Conservation (phyloP, 92 coral and sea anemone species). For the Paragorgia papillata region DNA sequence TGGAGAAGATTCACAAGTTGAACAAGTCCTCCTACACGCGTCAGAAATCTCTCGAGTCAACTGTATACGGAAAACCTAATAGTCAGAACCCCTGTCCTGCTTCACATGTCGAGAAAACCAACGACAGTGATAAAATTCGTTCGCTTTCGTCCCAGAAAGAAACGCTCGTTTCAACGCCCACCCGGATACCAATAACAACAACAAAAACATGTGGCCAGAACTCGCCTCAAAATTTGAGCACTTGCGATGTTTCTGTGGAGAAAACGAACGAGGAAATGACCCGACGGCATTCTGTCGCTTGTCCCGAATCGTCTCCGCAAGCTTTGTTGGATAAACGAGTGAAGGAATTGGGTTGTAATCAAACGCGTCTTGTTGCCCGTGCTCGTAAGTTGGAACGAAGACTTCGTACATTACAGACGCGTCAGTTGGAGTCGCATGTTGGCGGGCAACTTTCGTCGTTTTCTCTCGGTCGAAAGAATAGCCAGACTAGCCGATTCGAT, state of each 20-base stretch:
- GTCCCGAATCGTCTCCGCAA: constrained; percentile 61
- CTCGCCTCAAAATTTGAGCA: constrained; percentile 15
- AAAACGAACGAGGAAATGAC: constrained; percentile 6
- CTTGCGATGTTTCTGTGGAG: constrained; percentile 19
- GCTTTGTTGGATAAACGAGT: constrained; percentile 74
- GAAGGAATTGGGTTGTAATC: constrained; percentile 68
- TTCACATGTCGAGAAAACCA: background rate
- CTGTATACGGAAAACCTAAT: background rate
- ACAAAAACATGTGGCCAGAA: constrained; percentile 45
- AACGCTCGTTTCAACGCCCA: constrained; percentile 36
- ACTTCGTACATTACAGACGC: constrained; percentile 98
- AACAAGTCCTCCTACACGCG: constrained; percentile 31
- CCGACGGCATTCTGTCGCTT: constrained; percentile 84
- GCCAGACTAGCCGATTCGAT: background rate
- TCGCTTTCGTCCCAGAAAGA: constrained; percentile 18
- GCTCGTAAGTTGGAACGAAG: constrained; percentile 93
- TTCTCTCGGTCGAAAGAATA: constrained; percentile 16
- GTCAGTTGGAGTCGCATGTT: constrained; percentile 99
- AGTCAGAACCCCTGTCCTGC: background rate
- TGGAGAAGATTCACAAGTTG: constrained; percentile 34
- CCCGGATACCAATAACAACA: constrained; percentile 52
- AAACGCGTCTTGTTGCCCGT: constrained; percentile 79
- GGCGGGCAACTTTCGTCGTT: constrained; percentile 69
- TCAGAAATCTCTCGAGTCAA: constrained; percentile 11
- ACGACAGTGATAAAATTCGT: constrained; percentile 7